These are phyloP conservation scores for Ochotona princeps DNA, from an alignment of 2,113 vertebrate species.

Conservation along the genomic window DNA sequence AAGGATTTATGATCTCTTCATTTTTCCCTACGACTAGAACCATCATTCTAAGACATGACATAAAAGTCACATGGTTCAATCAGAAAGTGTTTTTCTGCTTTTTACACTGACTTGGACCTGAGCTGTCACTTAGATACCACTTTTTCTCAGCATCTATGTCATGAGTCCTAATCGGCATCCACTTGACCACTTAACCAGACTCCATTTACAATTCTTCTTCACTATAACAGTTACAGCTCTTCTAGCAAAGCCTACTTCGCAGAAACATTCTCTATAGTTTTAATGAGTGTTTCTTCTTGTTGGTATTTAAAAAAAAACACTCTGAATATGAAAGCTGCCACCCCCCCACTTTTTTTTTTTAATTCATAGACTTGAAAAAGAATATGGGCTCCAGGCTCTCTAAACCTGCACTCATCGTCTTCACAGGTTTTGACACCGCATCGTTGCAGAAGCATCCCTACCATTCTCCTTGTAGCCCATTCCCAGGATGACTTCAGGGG, in stretches of 20 bases:
- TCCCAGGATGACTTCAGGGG: slow-evolving; percentile 98
- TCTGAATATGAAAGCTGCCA: slow-evolving; percentile 43
- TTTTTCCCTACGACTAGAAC: background rate
- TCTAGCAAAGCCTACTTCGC: slow-evolving; percentile 25
- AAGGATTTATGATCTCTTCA: slow-evolving; percentile 18
- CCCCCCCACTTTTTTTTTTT: background rate
- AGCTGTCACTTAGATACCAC: background rate
- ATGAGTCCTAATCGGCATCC: background rate
- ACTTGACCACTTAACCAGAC: background rate
- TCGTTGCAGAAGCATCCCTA: slow-evolving; percentile 84
- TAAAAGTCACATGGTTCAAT: background rate
- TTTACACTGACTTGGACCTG: background rate
- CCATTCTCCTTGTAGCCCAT: slow-evolving; percentile 99
- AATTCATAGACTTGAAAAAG: background rate
- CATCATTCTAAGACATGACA: background rate
- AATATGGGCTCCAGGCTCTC: background rate
- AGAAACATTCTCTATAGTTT: slow-evolving; percentile 46
- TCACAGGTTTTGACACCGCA: background rate
- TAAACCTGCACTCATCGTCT: background rate
- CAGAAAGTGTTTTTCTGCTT: background rate
- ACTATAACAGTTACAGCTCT: slow-evolving; percentile 1
- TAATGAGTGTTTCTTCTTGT: background rate
- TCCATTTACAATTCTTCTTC: slow-evolving; percentile 17
- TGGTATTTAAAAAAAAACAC: background rate
- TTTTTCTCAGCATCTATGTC: background rate